Percentiles rank a stretch among this genome's conserved stretches.
These are phyloP conservation scores for Entomobrya proxima DNA, from an alignment of 2,888 invertebrate species.

Conservation along the genomic window DNA sequence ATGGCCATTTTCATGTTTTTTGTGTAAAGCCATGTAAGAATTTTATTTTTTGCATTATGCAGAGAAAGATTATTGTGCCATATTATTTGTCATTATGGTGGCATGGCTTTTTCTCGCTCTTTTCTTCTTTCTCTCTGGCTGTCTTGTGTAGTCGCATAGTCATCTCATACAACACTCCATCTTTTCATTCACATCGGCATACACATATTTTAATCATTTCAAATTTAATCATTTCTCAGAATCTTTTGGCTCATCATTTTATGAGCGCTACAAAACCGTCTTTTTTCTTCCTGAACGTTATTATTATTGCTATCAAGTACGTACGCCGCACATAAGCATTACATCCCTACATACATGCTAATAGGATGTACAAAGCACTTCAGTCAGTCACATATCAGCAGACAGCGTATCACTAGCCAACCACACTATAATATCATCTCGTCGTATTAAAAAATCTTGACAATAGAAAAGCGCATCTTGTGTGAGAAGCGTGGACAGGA, in stretches of 20 bases:
- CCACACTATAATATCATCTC: constrained; percentile 12
- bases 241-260: constrained; percentile 59
- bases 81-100: not conserved
- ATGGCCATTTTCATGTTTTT: not conserved
- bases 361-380: not conserved
- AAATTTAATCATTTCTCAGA: constrained; percentile 65
- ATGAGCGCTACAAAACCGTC: constrained; percentile 25
- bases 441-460: constrained; percentile 55
- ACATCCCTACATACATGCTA: not conserved
- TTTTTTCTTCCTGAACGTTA: not conserved
- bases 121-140: not conserved
- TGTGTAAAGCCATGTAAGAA: not conserved
- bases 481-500: constrained; percentile 58
- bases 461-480: constrained; percentile 57
- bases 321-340: not conserved
- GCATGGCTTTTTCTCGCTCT: constrained; percentile 19
- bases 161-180: not conserved
- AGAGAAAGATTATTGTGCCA: not conserved
- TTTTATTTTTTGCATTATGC: not conserved
- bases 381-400: constrained; percentile 29
- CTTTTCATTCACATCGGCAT: constrained; percentile 6
- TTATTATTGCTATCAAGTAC: constrained; percentile 16
- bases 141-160: not conserved
- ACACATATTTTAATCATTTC: constrained; percentile 54
- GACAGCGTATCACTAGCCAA: not conserved